Evolutionary conservation across 2,113 vertebrate species (phyloP), one percentile per base, ranked within the genome.

Genomic region (Ranitomeya imitator): DNA sequence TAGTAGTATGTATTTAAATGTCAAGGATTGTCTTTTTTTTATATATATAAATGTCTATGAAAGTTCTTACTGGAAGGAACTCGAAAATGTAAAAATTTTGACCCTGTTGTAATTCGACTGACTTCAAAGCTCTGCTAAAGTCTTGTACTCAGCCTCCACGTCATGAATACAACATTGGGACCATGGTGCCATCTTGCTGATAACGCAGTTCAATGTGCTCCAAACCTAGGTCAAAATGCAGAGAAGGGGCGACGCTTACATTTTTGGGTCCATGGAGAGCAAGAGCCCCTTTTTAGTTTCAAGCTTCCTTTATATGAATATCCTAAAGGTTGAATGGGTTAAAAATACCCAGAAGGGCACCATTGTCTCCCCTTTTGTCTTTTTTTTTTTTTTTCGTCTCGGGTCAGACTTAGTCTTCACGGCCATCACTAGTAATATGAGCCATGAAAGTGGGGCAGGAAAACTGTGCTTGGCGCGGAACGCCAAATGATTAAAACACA

Each of bases 401-500:
- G 45, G 10, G 1, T 16, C 51, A 77, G 73, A 31, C 31, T 31
- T 74, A 7, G 6, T 31, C 69, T 71, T 15, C n/a, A 78, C n/a
- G 59, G 78, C 57, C 78, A 80, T 59, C 13, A 7, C 52, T 15
- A 12, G 54, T 8, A 9, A 31, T 18, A n/a, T 16, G 26, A 61
- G 23, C 15, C 23, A 2, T 77, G 8, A 21, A 61, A 18, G 79
- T 21, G 8, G 37, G 37, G 6, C 23, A 65, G 37, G 45, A 69
- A 83, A 83, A n/a, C 13, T 10, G 31, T 7, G 7, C 63, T 65
- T 51, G 37, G 45, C n/a, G 10, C 15, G 7, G 37, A 65, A 61
- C 54, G 19, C 13, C 63, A 83, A 83, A 83, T 83, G 61, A 52
- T 51, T 83, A 69, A 67, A 54, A 69, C 81, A 83, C 60, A 54